Evolutionary conservation across 2,888 invertebrate species (phyloP).

Genomic region (Diarsia brunnea): DNA sequence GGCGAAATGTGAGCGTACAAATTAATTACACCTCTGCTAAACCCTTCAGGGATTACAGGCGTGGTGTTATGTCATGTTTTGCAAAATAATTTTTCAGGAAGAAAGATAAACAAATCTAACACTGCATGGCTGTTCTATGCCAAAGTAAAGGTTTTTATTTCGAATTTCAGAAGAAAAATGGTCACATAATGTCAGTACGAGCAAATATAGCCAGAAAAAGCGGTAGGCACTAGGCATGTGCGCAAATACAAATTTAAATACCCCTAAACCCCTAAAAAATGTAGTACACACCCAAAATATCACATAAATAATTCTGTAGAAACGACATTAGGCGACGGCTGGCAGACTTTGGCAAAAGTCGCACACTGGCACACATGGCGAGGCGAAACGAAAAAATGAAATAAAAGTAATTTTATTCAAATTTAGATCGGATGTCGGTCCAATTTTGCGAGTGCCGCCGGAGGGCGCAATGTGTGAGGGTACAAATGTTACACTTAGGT

Average conservation of each 20-base stretch:
- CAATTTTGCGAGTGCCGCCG: conserved; percentile 66
- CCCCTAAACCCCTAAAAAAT: conserved; percentile 39
- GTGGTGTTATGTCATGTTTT: background rate
- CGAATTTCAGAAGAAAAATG: background rate
- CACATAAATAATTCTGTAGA: conserved; percentile 52
- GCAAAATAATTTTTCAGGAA: background rate
- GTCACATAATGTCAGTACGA: background rate
- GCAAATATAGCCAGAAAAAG: background rate
- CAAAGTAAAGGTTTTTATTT: background rate
- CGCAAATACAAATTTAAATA: conserved; percentile 26
- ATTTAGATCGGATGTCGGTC: conserved; percentile 74
- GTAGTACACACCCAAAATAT: conserved; percentile 39
- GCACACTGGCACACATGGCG: conserved; percentile 55
- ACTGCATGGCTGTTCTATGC: too few relatives aligned
- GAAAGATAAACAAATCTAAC: background rate
- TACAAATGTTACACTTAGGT: conserved; percentile 46
- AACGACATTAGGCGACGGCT: conserved; percentile 54
- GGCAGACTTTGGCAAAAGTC: conserved; percentile 48
- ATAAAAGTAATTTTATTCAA: conserved; percentile 78
- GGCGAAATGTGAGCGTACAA: too few relatives aligned
- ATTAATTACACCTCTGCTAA: too few relatives aligned
- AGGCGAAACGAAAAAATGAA: conserved; percentile 68
- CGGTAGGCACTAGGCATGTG: background rate
- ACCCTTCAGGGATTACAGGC: background rate
- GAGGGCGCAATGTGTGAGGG: conserved; percentile 54